Base-by-base conservation (phyloP, 2,113 vertebrate species). In the Trachemys scripta region DNA sequence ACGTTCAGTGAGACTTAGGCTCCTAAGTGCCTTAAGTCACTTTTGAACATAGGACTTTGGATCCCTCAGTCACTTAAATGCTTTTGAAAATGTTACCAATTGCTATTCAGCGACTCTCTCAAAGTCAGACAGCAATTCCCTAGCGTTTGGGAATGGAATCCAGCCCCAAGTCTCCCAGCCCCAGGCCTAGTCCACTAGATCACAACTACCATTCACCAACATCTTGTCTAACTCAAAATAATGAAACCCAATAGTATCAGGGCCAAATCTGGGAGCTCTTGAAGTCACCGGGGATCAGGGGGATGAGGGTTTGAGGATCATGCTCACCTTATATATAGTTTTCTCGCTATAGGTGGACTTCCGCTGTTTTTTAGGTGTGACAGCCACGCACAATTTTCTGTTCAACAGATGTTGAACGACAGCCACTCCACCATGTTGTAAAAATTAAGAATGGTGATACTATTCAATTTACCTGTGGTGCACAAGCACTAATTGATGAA, bases 171-270 rank as follows among this genome's bases (percentile, higher is more conserved):
- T 24, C n/a, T 65, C 65, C 27, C 24, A 91, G 59, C 57, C 75
- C 27, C 84, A 42, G 47, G 47, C 51, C 89, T 4, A 20, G 54
- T 12, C 69, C 59, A 10, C 22, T 27, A 86, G 38, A 89, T 38
- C 50, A 38, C 1, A 0, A 19, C 0, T 0, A 31, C 76, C 84
- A 51, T 81, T 85, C 0, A 2, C 22, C 24, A 25, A 42, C 24
- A 25, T 45, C 45, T 76, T 76, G 5, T 45, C 42, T 47, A 24
- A 75, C 31, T 85, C 72, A 54, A 80, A 76, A 49, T 45, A 80
- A 59, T 16, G 92, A 91, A 86, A 87, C 38, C 17, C 14, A 82
- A 27, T 54, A 57, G 24, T 31, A 24, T 57, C 38, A 57, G 42
- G 53, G 38, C 38, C 17, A 76, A 54, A 53, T 8, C 11, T 47